Base-by-base conservation (phyloP, 2,888 invertebrate species). In the Ormyrus nitidulus region DNA sequence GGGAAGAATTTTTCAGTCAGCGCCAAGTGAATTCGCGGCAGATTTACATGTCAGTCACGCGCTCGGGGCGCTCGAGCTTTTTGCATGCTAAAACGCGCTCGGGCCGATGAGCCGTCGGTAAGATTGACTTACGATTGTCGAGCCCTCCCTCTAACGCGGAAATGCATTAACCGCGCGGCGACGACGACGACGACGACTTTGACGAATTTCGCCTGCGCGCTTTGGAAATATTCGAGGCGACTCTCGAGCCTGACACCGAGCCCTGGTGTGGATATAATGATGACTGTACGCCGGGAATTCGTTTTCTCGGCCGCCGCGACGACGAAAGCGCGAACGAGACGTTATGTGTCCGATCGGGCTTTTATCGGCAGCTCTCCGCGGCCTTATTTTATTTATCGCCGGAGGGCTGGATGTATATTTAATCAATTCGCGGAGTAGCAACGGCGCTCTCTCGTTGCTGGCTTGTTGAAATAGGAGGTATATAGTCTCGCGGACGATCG, bases 21-120 rank as follows among this genome's bases (percentile, higher is more conserved):
- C 74, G 79, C 70, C 79, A 66, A 77, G 79, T 74, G 69, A 79
- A 79, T 79, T 69, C 73, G 64, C 74, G 58, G 73, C 54, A 44
- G 76, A 80, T 80, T 80, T 76, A 62, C 72, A 76, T 72, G 76
- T 80, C 76, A 80, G 77, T 77, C 80, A 77, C 66, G 77, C 61
- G 53, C 48, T 46, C 53, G 68, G 34, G 48, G 65, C 65, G 46
- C 10, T 8, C 64, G 49, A 72, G n/a, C 68, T 73, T 61, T 73
- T 72, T 58, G 49, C 71, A 65, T 58, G 46, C 69, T 59, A 64
- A 54, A 64, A 53, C 53, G 34, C 64, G 13, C 6, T 10, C 59
- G 19, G 44, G 6, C 61, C 72, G 66, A 59, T 51, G 66, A 61
- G 11, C 49, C 51, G 54, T 46, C 46, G n/a, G 5, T 53, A 72